phyloP scores from a whole-genome alignment of 1,140 invertebrate species.

The Lethrus apterus region DNA sequence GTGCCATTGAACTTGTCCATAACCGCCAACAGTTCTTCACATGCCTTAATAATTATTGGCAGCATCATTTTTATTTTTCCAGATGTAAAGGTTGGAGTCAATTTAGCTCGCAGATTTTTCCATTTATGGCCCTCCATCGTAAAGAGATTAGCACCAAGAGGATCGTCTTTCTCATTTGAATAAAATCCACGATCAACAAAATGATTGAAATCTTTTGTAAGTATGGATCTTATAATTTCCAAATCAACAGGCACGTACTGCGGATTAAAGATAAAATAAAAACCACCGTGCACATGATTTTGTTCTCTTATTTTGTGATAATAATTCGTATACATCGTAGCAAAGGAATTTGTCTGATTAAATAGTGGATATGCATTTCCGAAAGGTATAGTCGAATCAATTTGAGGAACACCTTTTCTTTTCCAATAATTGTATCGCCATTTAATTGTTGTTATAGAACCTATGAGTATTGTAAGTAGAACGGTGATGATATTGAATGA shows the following conservation, averaged over 20 bases:
- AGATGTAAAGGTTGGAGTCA: slow-evolving; percentile 48
- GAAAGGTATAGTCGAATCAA: slow-evolving; percentile 11
- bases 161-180: slow-evolving; percentile 44
- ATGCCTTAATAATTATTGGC: slow-evolving; percentile 22
- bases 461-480: neutral
- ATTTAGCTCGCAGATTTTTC: slow-evolving; percentile 42
- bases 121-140: slow-evolving; percentile 42
- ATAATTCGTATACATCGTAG: slow-evolving; percentile 29
- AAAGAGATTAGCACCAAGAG: slow-evolving; percentile 47
- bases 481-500: no score
- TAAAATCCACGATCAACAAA: slow-evolving; percentile 46
- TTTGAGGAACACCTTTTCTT: slow-evolving; percentile 2
- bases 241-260: slow-evolving; percentile 47
- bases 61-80: slow-evolving; percentile 46
- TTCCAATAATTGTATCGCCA: slow-evolving; percentile 15
- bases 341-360: slow-evolving; percentile 29
- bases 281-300: slow-evolving; percentile 36
- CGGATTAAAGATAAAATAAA: slow-evolving; percentile 44
- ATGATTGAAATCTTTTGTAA: slow-evolving; percentile 45
- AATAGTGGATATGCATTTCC: slow-evolving; percentile 21
- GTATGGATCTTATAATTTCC: slow-evolving; percentile 51
- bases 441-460: neutral
- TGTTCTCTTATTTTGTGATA: slow-evolving; percentile 25
- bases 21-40: slow-evolving; percentile 39
- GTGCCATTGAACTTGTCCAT: slow-evolving; percentile 19